These are phyloP conservation scores for Tromatobia lineatoria DNA, from an alignment of 2,888 invertebrate species.

Conservation along the genomic window DNA sequence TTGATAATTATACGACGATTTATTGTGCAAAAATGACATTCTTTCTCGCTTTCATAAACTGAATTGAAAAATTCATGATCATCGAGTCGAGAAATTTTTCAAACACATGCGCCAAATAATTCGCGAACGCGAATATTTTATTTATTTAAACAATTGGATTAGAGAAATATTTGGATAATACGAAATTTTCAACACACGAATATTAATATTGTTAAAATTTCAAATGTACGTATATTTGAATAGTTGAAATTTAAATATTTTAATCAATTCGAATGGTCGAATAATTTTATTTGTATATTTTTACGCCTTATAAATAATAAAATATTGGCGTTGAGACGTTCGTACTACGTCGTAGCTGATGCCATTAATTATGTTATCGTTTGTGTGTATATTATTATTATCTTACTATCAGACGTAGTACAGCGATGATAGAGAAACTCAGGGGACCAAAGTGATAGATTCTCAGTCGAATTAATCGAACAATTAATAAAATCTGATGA, in stretches of 20 bases:
- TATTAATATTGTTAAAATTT: background rate
- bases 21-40: no score
- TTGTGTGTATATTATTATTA: background rate
- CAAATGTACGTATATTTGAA: no score
- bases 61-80: no score
- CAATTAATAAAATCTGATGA: background rate
- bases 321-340: background rate
- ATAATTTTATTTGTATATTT: no score
- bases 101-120: background rate
- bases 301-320: background rate
- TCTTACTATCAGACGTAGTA: slow-evolving; percentile 1
- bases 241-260: no score
- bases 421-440: slow-evolving; percentile 13
- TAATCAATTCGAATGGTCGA: no score
- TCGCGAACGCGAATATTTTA: background rate
- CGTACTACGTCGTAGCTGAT: slow-evolving; percentile 12
- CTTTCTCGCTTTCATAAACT: background rate
- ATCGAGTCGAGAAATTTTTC: no score
- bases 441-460: slow-evolving; percentile 26
- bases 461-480: background rate
- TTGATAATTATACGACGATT: no score
- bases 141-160: background rate
- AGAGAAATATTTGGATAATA: background rate
- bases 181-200: background rate
- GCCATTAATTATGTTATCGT: slow-evolving; percentile 41